Base-by-base conservation (phyloP, 2,797 vertebrate genomes). In the Coranthus polyacanthus region DNA sequence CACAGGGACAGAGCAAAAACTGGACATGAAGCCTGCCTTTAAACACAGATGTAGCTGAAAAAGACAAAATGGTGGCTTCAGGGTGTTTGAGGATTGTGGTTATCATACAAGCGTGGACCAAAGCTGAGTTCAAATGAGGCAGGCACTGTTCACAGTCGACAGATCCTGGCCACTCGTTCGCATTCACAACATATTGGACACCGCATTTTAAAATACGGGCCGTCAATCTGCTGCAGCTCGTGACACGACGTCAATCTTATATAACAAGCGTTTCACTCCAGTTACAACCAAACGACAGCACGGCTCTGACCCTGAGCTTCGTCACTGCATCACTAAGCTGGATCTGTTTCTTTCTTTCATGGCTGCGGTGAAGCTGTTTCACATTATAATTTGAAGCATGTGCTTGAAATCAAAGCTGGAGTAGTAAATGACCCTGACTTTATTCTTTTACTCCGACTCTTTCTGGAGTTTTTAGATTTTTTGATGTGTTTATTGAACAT, bases 161-260 rank as follows among this genome's bases (percentile, higher is more conserved):
- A 22, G 29, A 12, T 36, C 37, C 41, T 55, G 64, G 73, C 68
- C 22, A 15, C 41, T 20, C 13, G 13, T 43, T 13, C 37, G 38
- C 79, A 75, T 70, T 68, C 67, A 38, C 72, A 68, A 38, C 72
- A 68, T 52, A 51, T 49, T 43, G 43, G 75, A 73, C 54, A 34
- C 29, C 4, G 1, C 29, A 9, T 16, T 66, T 50, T 15, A 4
- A 49, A 67, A 65, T 49, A 51, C 21, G 51, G 58, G 21, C 43
- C 22, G 17, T 72, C 57, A 54, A 49, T 78, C 66, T 37, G 49
- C 46, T 16, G 60, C 60, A 16, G 60, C 58, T 69, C 39, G 5
- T 42, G 44, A 78, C 65, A 49, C 71, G 2, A 70, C 66, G 73
- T 84, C 49, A 67, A 49, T 74, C 67, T 81, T 71, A 61, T 68